Base-by-base conservation (phyloP, 2,888 invertebrate genomes). In the Rhagophthalmus giganteus region DNA sequence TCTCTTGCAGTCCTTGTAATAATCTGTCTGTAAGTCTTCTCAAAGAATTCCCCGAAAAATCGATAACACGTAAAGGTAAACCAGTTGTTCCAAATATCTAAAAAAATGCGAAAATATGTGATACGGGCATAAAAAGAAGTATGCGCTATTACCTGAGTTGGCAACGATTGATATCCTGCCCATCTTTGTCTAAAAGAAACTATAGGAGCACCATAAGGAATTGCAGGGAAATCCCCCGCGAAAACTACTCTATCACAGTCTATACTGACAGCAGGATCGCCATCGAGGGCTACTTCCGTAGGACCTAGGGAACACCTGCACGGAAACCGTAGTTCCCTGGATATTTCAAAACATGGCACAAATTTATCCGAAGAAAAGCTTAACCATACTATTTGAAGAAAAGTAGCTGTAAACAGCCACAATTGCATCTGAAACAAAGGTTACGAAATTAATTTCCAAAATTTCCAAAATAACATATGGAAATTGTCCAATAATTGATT, bases 221-320 rank as follows among this genome's bases (percentile, higher is more conserved):
- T 73, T 6, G 85, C 78, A 0, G 90, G 85, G 58, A 87, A 85
- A 69, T 93, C 91, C 2, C 85, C 84, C 14, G 85, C 79, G 66
- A 93, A 91, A 15, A 91, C 88, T 13, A 90, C 85, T 5, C 83
- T 76, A 76, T 94, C 92, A 71, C 94, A 94, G 73, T 93, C 83
- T 80, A 92, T 84, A 61, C 82, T 77, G 58, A 91, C 84, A 44
- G 82, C 74, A 2, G 76, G 74, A 41, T 74, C 71, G 12, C 74
- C 72, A 9, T 70, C 71, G 56, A 74, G 55, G 35, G 65, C 74
- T 46, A 77, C 74, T 57, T 79, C 80, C 31, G 76, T 74, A 13
- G 80, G 76, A 9, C 78, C 78, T 42, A 79, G 69, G 1, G 71
- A 66, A 59, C 82, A 82, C 20, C 80, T 78, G 76, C 91, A 92